Conservation (phyloP, 2,888 invertebrate species). For the Colostygia pectinataria region DNA sequence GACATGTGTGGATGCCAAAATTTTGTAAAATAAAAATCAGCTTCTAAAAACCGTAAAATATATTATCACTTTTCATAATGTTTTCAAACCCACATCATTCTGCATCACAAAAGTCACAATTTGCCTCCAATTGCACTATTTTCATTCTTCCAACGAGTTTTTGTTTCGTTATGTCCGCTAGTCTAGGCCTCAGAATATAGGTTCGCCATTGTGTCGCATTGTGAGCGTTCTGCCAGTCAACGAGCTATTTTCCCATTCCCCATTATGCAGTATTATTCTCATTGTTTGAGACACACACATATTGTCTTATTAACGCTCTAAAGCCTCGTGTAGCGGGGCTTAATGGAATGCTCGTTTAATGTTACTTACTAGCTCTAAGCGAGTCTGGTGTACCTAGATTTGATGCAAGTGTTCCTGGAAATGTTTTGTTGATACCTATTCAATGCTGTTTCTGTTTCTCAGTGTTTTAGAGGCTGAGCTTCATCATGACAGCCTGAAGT, state of each 20-base stretch:
- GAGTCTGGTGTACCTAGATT: slow-evolving; percentile 1
- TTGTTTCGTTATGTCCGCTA: slow-evolving; percentile 67
- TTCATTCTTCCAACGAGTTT: slow-evolving; percentile 66
- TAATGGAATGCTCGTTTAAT: slow-evolving; percentile 38
- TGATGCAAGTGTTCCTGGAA: neutral
- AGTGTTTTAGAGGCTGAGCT: too few relatives aligned
- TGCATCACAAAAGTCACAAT: slow-evolving; percentile 38
- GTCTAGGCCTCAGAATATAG: slow-evolving; percentile 65
- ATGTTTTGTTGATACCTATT: neutral
- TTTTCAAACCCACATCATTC: neutral
- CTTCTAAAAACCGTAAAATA: too few relatives aligned
- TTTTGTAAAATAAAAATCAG: too few relatives aligned
- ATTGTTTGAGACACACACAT: slow-evolving; percentile 70
- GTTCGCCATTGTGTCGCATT: slow-evolving; percentile 73
- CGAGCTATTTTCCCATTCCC: slow-evolving; percentile 78
- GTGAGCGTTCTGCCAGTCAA: slow-evolving; percentile 67
- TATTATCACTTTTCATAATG: neutral
- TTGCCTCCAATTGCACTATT: slow-evolving; percentile 54
- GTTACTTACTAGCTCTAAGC: slow-evolving; percentile 16
- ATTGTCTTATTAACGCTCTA: slow-evolving; percentile 56
- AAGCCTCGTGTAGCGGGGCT: slow-evolving; percentile 38
- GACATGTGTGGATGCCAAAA: too few relatives aligned
- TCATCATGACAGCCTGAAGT: too few relatives aligned
- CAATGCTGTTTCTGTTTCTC: neutral
- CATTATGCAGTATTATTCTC: slow-evolving; percentile 73